These are phyloP conservation scores for Tetramorium parvispinum DNA, from an alignment of 1,140 invertebrate species.

Conservation along the genomic window DNA sequence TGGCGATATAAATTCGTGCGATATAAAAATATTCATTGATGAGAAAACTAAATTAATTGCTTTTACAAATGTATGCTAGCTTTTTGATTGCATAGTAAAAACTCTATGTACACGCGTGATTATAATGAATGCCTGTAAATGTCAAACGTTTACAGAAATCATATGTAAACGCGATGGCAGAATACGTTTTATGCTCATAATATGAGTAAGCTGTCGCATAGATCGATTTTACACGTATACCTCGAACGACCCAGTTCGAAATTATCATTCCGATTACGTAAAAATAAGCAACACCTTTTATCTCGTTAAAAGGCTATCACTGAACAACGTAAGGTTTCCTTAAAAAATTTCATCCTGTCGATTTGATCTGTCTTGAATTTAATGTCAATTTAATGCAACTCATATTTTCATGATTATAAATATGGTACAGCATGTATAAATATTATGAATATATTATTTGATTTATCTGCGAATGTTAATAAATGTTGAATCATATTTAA, in stretches of 20 bases:
- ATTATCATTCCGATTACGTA: constrained; percentile 77
- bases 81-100: background rate
- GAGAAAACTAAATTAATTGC: background rate
- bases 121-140: background rate
- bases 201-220: background rate
- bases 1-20: background rate
- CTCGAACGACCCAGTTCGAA: constrained; percentile 73
- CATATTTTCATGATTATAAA: background rate
- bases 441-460: background rate
- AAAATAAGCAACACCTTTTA: constrained; percentile 70
- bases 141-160: constrained; percentile 6
- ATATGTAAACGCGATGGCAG: background rate
- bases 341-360: constrained; percentile 73
- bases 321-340: constrained; percentile 75
- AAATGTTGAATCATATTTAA: background rate
- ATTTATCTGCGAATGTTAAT: background rate
- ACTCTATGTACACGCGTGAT: background rate
- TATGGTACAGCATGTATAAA: background rate
- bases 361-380: background rate
- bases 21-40: background rate
- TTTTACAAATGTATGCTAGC: background rate
- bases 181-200: background rate
- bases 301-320: constrained; percentile 76
- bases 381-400: background rate
- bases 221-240: constrained; percentile 38